These are phyloP conservation scores for Chromis chromis DNA, from an alignment of 2,797 vertebrate genomes.

Conservation along the genomic window DNA sequence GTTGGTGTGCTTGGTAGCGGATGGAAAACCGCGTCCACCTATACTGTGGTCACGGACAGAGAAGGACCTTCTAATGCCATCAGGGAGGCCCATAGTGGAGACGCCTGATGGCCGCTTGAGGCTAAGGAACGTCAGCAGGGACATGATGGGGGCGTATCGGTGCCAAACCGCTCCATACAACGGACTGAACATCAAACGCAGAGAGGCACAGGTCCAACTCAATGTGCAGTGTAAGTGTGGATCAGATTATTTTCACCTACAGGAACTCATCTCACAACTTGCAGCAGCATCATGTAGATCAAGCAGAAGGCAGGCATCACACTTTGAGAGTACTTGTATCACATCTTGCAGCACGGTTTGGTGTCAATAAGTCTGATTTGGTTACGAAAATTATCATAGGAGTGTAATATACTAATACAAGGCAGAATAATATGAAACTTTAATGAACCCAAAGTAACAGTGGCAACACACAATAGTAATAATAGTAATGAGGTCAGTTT, in stretches of 20 bases:
- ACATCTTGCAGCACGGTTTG: neutral
- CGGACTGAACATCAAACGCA: constrained; percentile 95
- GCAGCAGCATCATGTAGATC: neutral
- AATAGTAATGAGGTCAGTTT: no score
- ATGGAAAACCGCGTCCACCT: constrained; percentile 94
- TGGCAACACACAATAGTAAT: no score
- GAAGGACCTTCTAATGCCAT: constrained; percentile 91
- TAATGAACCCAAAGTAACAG: no score
- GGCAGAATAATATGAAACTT: no score
- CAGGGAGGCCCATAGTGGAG: constrained; percentile 85
- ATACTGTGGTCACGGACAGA: constrained; percentile 94
- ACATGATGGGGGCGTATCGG: constrained; percentile 93
- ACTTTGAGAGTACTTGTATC: neutral
- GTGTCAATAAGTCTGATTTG: neutral
- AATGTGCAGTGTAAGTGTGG: constrained; percentile 94
- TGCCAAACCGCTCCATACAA: constrained; percentile 98
- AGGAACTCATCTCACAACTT: neutral
- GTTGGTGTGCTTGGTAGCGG: constrained; percentile 89
- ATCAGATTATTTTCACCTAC: neutral
- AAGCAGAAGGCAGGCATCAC: neutral
- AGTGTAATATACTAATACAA: no score
- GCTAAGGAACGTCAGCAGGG: constrained; percentile 89
- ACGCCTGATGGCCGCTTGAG: constrained; percentile 90
- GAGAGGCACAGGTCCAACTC: constrained; percentile 92
- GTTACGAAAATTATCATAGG: neutral